phyloP scores from a whole-genome alignment of 2,888 invertebrate genomes.

The Ochropleura leucogaster region DNA sequence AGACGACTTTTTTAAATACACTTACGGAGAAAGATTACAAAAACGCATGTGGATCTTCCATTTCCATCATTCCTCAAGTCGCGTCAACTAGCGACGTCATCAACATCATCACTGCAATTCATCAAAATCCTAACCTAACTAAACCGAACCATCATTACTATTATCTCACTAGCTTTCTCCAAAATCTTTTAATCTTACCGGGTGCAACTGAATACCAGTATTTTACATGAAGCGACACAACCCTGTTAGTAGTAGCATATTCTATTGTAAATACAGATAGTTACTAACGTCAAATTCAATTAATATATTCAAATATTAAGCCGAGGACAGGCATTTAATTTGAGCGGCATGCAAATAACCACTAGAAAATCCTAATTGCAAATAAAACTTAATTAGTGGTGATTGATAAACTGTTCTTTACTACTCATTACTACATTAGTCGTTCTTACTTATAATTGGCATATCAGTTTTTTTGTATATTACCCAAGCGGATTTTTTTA shows the following conservation, averaged over 20 bases:
- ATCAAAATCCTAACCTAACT: background rate
- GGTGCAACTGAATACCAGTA: no score
- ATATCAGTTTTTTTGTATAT: background rate
- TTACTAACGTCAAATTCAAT: background rate
- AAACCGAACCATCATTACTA: no score
- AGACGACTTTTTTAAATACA: no score
- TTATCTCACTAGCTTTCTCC: no score
- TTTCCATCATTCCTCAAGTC: background rate
- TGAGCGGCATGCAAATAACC: slow-evolving; percentile 17
- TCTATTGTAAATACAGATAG: background rate
- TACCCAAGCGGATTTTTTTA: background rate
- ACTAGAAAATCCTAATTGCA: slow-evolving; percentile 10
- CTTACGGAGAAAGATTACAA: no score
- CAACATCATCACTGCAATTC: background rate
- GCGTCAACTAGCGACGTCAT: background rate
- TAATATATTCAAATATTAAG: slow-evolving; percentile 19
- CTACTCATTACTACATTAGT: background rate
- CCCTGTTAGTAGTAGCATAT: no score
- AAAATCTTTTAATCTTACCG: no score
- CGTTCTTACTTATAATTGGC: background rate
- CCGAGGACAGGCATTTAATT: slow-evolving; percentile 19
- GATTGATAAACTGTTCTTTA: slow-evolving; percentile 1
- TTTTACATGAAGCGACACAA: no score
- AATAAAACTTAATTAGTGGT: background rate
- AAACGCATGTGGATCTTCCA: background rate